These are phyloP conservation scores for Nestor notabilis DNA, from an alignment of 2,113 vertebrate genomes.

Conservation along the genomic window DNA sequence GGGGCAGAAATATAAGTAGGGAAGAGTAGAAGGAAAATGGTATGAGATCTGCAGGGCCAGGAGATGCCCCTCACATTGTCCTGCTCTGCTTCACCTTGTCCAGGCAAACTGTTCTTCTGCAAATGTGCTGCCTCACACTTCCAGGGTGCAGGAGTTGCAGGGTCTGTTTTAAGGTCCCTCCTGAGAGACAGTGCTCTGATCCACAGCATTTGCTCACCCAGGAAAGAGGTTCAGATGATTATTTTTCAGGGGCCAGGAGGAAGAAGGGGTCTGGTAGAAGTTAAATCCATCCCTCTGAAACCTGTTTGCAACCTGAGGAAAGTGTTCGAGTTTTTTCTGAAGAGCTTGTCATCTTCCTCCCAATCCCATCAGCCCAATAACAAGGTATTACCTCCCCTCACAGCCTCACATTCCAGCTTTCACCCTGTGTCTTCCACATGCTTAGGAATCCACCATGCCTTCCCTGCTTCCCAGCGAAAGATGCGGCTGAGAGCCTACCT, in stretches of 20 bases:
- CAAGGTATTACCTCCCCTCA: not conserved
- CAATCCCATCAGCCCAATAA: fast-evolving
- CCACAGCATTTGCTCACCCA: not conserved
- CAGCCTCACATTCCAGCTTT: not conserved
- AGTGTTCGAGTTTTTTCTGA: not conserved
- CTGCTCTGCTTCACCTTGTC: fast-evolving
- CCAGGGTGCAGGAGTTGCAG: fast-evolving
- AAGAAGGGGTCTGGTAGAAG: not conserved
- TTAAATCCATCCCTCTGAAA: not conserved
- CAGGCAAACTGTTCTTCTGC: not conserved
- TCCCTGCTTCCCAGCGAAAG: not conserved
- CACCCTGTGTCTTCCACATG: not conserved
- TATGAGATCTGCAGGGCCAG: not conserved
- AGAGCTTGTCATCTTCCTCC: not conserved
- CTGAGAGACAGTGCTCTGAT: not conserved
- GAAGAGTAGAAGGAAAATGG: not conserved
- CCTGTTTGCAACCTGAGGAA: not conserved
- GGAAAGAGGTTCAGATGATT: not conserved
- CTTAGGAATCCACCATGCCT: not conserved
- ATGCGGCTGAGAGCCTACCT: not conserved
- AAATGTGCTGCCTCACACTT: fast-evolving
- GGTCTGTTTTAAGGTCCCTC: not conserved
- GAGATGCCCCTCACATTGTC: not conserved
- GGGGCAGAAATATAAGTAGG: not conserved
- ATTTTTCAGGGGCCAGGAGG: fast-evolving